Conservation (phyloP, 2,888 invertebrate genomes). For the Fragum sueziense region DNA sequence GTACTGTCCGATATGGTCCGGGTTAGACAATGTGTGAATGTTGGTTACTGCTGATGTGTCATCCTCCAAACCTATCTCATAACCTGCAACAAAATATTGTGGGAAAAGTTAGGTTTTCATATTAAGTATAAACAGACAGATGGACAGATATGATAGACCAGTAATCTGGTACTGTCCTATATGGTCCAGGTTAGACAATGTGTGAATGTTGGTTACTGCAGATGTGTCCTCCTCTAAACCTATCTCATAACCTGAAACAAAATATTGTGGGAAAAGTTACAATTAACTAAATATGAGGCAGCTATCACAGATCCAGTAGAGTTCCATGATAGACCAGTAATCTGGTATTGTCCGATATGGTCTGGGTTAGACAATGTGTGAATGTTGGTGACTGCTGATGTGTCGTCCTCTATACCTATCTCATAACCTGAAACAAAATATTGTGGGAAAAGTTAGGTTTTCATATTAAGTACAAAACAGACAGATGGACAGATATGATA, state of each 20-base stretch:
- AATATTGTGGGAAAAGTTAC: no score
- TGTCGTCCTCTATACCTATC: slow-evolving; percentile 72
- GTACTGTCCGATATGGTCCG: slow-evolving; percentile 67
- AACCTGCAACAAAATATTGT: slow-evolving; percentile 77
- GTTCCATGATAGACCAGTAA: slow-evolving; percentile 72
- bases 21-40: slow-evolving; percentile 77
- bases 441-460: no score
- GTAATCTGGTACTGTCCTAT: slow-evolving; percentile 64
- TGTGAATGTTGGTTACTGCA: slow-evolving; percentile 76
- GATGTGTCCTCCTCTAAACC: slow-evolving; percentile 73
- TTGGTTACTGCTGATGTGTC: slow-evolving; percentile 73
- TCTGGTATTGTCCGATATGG: slow-evolving; percentile 64
- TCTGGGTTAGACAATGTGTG: slow-evolving; percentile 76
- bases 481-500: no score
- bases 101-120: no score
- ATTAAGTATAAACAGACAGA: no score
- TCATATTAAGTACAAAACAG: no score
- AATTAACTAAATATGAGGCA: slow-evolving; percentile 33
- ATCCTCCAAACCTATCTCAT: slow-evolving; percentile 71
- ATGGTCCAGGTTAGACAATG: slow-evolving; percentile 71
- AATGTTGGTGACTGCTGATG: slow-evolving; percentile 71
- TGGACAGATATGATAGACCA: slow-evolving; percentile 16
- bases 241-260: slow-evolving; percentile 72
- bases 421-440: slow-evolving; percentile 74
- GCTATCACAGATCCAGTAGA: slow-evolving; percentile 82